Base-by-base conservation (phyloP, 2,888 invertebrate genomes). In the Nephrotoma guestfalica region DNA sequence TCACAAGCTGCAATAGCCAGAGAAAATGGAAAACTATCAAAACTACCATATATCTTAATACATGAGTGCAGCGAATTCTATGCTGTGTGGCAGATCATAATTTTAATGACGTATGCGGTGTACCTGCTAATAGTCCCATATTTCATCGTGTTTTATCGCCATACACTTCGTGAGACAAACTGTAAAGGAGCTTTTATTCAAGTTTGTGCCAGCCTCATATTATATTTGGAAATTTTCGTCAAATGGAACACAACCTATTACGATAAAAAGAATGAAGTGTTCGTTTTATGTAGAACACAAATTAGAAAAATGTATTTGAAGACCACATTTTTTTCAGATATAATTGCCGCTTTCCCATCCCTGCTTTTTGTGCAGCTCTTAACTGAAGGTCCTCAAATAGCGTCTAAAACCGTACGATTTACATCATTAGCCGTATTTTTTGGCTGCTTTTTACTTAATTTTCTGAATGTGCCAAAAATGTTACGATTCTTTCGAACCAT, bases 21-120 rank as follows among this genome's bases (percentile, higher is more conserved):
- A 42, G 87, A 87, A 86, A 85, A 85, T 40, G 18, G 83, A 47
- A 41, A 86, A 9, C 86, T 86, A 51, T 71, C 86, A 41, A 41
- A 87, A 6, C 41, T 84, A 41, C 9, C 15, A 13, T 51, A 41
- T 51, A 6, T 86, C 7, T 86, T 87, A 11, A 86, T 87, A n/a
- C 87, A 87, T 86, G 86, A 86, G 1, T 47, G 86, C 5, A 86
- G 86, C 2, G 11, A 15, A 0, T 87, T 87, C 13, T 41, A 11
- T 11, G 47, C 47, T 47, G 5, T 47, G 0, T 47, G 47, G 47
- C n/a, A 47, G 13, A 13, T 47, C 0, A 47, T 47, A 5, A 5
- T 47, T 47, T 13, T 47, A 47, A n/a, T 47, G 11, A 13, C 47
- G 0, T 47, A 47, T 47, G 47, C n/a, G n/a, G n/a, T 47, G 11